Evolutionary conservation across 2,113 vertebrate genomes (phyloP).

Genomic region (Apus apus): DNA sequence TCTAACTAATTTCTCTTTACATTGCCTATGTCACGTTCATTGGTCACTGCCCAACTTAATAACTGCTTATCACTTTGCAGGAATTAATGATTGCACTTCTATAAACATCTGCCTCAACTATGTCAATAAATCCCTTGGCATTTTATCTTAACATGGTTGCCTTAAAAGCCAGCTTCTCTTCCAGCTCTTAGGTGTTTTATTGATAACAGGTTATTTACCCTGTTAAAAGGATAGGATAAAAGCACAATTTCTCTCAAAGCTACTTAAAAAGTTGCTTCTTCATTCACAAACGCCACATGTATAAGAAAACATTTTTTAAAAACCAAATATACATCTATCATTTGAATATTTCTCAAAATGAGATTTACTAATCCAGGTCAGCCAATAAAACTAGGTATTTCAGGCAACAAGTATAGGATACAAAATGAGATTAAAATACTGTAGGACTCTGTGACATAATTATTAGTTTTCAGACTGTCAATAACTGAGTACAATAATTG

Average conservation of each 20-base stretch:
- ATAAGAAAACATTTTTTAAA: not conserved
- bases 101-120: not conserved
- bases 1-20: not conserved
- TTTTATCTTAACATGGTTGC: not conserved
- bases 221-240: not conserved
- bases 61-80: not conserved
- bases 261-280: not conserved
- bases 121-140: not conserved
- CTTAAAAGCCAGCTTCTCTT: not conserved
- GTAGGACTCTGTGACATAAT: not conserved
- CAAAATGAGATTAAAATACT: not conserved
- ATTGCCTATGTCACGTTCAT: not conserved
- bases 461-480: not conserved
- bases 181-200: not conserved
- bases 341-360: not conserved
- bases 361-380: not conserved
- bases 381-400: not conserved
- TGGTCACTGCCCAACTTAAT: not conserved
- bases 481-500: not conserved
- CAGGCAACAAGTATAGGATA: not conserved
- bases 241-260: not conserved
- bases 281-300: not conserved
- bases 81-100: not conserved
- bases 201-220: not conserved
- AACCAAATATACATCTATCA: not conserved